These are phyloP conservation scores for Lutraria rhynchaena DNA, from an alignment of 1,140 invertebrate species.

Conservation along the genomic window DNA sequence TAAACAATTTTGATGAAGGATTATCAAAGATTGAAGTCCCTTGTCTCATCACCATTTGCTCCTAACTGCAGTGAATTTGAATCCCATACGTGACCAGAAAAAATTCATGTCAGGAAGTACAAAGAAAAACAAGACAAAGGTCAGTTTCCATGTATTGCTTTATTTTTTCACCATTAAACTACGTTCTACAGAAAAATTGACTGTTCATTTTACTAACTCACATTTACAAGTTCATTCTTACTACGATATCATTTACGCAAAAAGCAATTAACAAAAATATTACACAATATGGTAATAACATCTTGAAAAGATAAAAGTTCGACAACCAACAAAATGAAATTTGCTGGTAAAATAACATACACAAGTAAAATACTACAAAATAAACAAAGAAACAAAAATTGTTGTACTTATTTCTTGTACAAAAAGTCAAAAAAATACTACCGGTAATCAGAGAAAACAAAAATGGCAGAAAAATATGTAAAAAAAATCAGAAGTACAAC, in stretches of 20 bases:
- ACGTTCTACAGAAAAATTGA: conserved; percentile 46
- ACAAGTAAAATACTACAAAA: too few relatives aligned
- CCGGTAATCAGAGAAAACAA: too few relatives aligned
- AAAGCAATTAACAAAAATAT: conserved; percentile 44
- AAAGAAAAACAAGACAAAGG: neutral
- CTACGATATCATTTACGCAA: conserved; percentile 35
- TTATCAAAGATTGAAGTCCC: too few relatives aligned
- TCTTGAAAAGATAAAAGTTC: neutral
- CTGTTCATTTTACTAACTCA: conserved; percentile 28
- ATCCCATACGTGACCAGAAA: neutral
- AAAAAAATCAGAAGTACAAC: too few relatives aligned
- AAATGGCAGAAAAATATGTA: too few relatives aligned
- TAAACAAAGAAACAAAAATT: neutral
- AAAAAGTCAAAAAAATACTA: too few relatives aligned
- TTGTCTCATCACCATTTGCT: neutral
- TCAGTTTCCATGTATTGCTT: conserved; percentile 53
- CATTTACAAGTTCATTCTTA: conserved; percentile 20
- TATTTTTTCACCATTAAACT: conserved; percentile 52
- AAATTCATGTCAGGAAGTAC: too few relatives aligned
- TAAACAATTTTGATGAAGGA: too few relatives aligned
- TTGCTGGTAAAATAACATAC: too few relatives aligned
- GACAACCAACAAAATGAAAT: neutral
- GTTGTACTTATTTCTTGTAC: neutral
- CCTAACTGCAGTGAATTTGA: neutral
- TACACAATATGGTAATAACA: neutral